phyloP scores from a whole-genome alignment of 2,113 vertebrate genomes.

The Cervus canadensis region DNA sequence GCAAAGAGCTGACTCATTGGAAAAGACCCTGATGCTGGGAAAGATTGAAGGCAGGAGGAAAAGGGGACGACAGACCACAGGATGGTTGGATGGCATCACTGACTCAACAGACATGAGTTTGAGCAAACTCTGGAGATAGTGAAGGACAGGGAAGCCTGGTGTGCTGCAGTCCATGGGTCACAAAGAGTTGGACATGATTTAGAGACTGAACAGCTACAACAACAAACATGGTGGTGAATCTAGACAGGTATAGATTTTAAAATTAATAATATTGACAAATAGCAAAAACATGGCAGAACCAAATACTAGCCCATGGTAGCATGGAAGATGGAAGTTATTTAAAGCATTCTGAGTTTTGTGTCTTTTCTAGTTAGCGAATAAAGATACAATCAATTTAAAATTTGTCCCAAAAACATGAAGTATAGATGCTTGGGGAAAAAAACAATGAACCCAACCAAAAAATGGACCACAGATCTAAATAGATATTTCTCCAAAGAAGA shows the following conservation, averaged over 20 bases:
- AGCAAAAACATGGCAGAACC: background rate
- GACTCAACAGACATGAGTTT: background rate
- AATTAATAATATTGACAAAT: background rate
- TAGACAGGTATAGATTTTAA: background rate
- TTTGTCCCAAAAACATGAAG: background rate
- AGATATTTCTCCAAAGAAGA: background rate
- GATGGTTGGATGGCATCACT: background rate
- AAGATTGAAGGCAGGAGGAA: background rate
- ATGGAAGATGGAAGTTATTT: background rate
- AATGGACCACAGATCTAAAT: background rate
- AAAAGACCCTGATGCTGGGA: background rate
- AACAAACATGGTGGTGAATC: background rate
- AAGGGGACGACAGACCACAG: rapidly evolving
- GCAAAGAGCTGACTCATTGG: background rate
- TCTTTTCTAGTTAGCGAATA: background rate
- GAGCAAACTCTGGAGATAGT: background rate
- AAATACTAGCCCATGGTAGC: background rate
- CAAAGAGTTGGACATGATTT: background rate
- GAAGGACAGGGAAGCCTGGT: background rate
- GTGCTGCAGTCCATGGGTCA: background rate
- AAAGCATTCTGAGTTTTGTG: background rate
- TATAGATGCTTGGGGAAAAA: background rate
- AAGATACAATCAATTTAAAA: background rate
- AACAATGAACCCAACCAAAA: background rate
- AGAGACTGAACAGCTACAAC: background rate